These are phyloP conservation scores for Portunus trituberculatus DNA, from an alignment of 1,140 invertebrate genomes.

Conservation along the genomic window DNA sequence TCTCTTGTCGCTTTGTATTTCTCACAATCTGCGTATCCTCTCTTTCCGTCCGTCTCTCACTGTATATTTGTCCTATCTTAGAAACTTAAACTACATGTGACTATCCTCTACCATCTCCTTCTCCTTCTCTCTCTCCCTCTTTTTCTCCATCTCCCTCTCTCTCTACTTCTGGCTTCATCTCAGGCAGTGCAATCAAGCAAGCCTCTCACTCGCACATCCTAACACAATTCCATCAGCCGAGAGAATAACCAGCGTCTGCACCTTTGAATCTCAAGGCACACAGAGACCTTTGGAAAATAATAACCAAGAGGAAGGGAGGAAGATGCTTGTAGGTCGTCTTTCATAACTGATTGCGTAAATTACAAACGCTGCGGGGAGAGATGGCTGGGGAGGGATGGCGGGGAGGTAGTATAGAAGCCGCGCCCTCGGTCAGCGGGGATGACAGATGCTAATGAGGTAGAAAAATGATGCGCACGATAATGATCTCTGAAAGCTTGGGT, in stretches of 20 bases:
- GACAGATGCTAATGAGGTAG: slow-evolving; percentile 5
- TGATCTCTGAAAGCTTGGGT: neutral
- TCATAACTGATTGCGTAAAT: too few relatives aligned
- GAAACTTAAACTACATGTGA: too few relatives aligned
- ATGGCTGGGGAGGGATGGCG: neutral
- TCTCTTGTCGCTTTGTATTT: neutral
- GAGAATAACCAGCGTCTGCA: neutral
- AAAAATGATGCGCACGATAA: slow-evolving; percentile 1
- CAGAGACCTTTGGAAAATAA: neutral
- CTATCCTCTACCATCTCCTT: slow-evolving; percentile 33
- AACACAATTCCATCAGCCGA: neutral
- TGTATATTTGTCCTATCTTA: slow-evolving; percentile 35
- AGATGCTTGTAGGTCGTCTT: neutral
- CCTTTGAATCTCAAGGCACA: neutral
- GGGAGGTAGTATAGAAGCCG: neutral
- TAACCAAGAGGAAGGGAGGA: neutral
- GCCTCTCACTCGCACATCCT: neutral
- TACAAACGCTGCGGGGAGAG: neutral
- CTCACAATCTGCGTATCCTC: neutral
- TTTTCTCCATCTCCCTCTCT: slow-evolving; percentile 51
- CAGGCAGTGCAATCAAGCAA: neutral
- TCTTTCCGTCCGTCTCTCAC: slow-evolving; percentile 38
- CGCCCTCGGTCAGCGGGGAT: neutral
- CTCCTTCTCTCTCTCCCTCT: slow-evolving; percentile 48
- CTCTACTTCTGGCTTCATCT: neutral